Evolutionary conservation across 1,140 invertebrate genomes (phyloP).

Genomic region (Gonatopus flavifemur): DNA sequence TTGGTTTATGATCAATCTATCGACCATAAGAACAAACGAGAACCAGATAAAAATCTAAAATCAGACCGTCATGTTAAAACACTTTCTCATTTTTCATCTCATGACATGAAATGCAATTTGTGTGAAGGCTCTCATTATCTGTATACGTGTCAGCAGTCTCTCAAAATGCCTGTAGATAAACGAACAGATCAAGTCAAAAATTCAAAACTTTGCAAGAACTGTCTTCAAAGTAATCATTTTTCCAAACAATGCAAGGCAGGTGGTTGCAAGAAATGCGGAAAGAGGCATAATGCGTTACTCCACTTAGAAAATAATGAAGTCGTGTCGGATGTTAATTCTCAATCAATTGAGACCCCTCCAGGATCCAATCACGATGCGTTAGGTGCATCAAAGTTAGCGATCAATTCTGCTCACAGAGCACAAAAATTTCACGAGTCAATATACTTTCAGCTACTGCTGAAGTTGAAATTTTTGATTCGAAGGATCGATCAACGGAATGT

Average conservation of each 20-base stretch:
- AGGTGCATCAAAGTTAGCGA: background rate
- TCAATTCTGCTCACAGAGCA: background rate
- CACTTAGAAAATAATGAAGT: background rate
- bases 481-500: slow-evolving; percentile 12
- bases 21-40: background rate
- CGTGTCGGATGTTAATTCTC: background rate
- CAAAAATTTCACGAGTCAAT: slow-evolving; percentile 15
- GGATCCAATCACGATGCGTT: background rate
- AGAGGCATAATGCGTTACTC: background rate
- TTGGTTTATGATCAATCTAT: background rate
- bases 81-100: background rate
- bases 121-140: background rate
- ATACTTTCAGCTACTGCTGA: slow-evolving; percentile 29
- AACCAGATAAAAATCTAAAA: background rate
- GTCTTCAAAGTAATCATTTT: background rate
- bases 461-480: slow-evolving; percentile 19
- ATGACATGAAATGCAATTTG: background rate
- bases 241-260: background rate
- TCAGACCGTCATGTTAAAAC: background rate
- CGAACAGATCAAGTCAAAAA: background rate
- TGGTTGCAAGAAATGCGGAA: background rate
- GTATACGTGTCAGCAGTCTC: background rate
- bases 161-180: background rate
- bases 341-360: background rate
- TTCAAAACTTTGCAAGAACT: background rate